A percentile compares a stretch with the other conserved stretches of the same genome.
phyloP scores from a whole-genome alignment of 2,113 vertebrate genomes.

The Rana temporaria region DNA sequence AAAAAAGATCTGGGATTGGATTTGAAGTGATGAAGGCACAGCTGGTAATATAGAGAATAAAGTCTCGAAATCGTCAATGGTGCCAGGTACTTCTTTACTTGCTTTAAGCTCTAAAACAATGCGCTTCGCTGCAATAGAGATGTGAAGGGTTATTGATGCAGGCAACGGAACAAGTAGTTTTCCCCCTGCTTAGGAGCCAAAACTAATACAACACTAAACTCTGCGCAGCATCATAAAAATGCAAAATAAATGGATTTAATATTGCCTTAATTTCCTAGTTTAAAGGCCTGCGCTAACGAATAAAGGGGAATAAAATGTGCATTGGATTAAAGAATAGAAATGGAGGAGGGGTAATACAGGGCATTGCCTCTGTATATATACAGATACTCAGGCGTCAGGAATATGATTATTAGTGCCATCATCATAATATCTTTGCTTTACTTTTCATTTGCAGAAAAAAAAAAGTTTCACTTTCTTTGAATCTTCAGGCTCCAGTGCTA shows the following conservation, averaged over 20 bases:
- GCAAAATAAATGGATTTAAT: not conserved
- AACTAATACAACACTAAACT: not conserved
- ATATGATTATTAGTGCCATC: too few species aligned
- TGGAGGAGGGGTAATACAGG: too few species aligned
- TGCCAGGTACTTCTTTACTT: slow-evolving; percentile 13
- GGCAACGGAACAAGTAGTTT: not conserved
- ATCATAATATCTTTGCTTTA: too few species aligned
- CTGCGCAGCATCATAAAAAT: not conserved
- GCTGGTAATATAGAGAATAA: slow-evolving; percentile 43
- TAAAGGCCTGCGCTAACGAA: not conserved
- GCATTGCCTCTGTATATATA: too few species aligned
- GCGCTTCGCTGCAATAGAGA: not conserved
- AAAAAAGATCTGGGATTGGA: slow-evolving; percentile 23
- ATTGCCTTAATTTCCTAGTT: not conserved
- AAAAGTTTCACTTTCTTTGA: too few species aligned
- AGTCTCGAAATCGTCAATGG: slow-evolving; percentile 5
- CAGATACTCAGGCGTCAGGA: too few species aligned
- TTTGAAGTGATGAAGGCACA: slow-evolving; percentile 7
- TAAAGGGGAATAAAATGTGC: too few species aligned
- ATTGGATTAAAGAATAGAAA: too few species aligned
- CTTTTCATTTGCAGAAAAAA: too few species aligned
- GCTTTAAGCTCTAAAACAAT: slow-evolving; percentile 4
- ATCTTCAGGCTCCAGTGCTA: too few species aligned
- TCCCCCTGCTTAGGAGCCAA: not conserved
- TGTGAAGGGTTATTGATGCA: not conserved